A percentile compares a stretch with the other conserved stretches of the same genome.
Conservation (phyloP, 2,113 vertebrate species). For the Eretmochelys imbricata region DNA sequence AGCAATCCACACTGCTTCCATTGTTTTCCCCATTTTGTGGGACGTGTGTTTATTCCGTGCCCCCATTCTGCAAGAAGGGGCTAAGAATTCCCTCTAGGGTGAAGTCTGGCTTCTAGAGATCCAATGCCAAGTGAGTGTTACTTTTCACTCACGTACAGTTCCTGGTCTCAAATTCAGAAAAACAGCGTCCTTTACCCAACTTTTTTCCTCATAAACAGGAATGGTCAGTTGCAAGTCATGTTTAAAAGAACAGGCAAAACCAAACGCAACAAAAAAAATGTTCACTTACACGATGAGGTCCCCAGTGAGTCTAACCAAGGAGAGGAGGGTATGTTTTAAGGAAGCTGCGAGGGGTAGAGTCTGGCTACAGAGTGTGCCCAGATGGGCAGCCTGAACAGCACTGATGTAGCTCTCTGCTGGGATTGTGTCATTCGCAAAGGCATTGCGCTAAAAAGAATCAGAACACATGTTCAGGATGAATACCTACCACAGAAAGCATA, state of each 20-base stretch:
- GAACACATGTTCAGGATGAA: not conserved
- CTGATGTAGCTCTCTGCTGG: constrained; percentile 98
- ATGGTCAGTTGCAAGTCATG: not conserved
- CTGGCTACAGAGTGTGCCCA: constrained; percentile 94
- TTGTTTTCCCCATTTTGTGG: not conserved
- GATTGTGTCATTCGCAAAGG: constrained; percentile 97
- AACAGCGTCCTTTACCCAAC: not conserved
- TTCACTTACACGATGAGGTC: constrained; percentile 95
- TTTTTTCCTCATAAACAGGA: not conserved
- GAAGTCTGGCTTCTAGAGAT: not conserved
- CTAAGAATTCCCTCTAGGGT: not conserved
- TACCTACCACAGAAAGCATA: not conserved
- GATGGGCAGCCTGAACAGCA: constrained; percentile 95
- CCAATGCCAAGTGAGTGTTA: not conserved
- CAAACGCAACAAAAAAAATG: fast-evolving
- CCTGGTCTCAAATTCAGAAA: not conserved
- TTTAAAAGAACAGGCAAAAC: not conserved
- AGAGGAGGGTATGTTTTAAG: constrained; percentile 94
- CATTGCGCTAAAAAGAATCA: constrained; percentile 87
- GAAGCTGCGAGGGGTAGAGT: constrained; percentile 93
- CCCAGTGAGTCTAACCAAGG: constrained; percentile 93
- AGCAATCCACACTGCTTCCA: not conserved
- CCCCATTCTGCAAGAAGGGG: fast-evolving
- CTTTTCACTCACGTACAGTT: not conserved
- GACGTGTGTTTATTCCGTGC: not conserved